Conservation (phyloP, 1,140 invertebrate species). For the Brachionus rotundiformis region DNA sequence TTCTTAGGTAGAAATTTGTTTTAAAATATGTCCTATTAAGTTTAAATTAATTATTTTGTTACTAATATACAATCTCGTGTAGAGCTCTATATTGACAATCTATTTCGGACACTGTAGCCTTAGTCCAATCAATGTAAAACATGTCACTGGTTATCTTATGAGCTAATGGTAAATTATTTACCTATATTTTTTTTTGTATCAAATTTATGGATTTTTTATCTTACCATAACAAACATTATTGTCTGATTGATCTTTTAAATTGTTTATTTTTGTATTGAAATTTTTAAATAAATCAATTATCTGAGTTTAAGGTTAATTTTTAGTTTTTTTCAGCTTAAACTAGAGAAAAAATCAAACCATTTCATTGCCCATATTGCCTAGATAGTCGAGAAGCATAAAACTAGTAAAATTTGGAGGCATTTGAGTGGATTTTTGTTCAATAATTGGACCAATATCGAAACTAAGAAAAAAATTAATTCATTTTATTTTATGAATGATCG, state of each 20-base stretch:
- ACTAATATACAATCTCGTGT: constrained; percentile 49
- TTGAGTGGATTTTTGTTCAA: constrained; percentile 1
- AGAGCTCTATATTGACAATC: constrained; percentile 41
- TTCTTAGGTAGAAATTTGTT: background rate
- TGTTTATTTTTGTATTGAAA: constrained; percentile 22
- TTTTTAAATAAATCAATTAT: constrained; percentile 45
- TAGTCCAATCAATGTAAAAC: constrained; percentile 38
- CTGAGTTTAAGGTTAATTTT: background rate
- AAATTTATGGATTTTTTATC: background rate
- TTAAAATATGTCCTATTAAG: background rate
- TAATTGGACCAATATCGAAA: constrained; percentile 39
- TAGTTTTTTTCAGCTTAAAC: background rate
- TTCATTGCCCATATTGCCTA: constrained; percentile 14
- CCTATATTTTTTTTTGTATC: too few relatives aligned
- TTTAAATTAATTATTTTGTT: constrained; percentile 24
- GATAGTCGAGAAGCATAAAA: constrained; percentile 2
- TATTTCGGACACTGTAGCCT: constrained; percentile 26
- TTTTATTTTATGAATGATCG: background rate
- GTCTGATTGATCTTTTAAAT: constrained; percentile 40
- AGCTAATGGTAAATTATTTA: background rate
- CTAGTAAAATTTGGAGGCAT: constrained; percentile 19
- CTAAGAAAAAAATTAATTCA: background rate
- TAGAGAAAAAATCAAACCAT: constrained; percentile 12
- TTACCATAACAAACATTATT: constrained; percentile 47
- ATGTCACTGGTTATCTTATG: constrained; percentile 46